Conservation (phyloP, 2,113 vertebrate genomes). For the Uropsilus gracilis region DNA sequence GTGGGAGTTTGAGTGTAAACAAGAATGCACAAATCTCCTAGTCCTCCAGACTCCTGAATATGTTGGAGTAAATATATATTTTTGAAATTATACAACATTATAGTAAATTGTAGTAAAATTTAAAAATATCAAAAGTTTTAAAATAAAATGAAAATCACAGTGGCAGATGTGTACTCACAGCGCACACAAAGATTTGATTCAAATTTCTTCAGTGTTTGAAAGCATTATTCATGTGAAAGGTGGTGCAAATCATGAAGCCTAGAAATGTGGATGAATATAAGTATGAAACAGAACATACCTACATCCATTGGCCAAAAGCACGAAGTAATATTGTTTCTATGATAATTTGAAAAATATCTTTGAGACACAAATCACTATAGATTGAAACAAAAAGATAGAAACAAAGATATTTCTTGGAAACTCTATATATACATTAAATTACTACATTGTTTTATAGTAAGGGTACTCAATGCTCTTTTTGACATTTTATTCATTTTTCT, state of each 20-base stretch:
- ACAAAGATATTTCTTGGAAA: not conserved
- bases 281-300: not conserved
- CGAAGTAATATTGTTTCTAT: not conserved
- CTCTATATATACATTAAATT: not conserved
- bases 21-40: not conserved
- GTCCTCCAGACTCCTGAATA: not conserved
- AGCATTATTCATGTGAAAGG: not conserved
- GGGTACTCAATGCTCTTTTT: not conserved
- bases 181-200: not conserved
- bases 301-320: not conserved
- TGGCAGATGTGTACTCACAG: not conserved
- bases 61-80: not conserved
- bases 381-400: not conserved
- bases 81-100: not conserved
- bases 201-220: not conserved
- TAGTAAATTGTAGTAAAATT: not conserved
- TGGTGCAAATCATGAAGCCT: not conserved
- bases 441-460: not conserved
- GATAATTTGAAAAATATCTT: not conserved
- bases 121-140: not conserved
- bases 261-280: not conserved
- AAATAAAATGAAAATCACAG: not conserved
- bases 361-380: not conserved
- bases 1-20: not conserved
- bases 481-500: not conserved